These are phyloP conservation scores for Lissocephala sabroskyi DNA, from an alignment of 2,888 invertebrate species.

Conservation along the genomic window DNA sequence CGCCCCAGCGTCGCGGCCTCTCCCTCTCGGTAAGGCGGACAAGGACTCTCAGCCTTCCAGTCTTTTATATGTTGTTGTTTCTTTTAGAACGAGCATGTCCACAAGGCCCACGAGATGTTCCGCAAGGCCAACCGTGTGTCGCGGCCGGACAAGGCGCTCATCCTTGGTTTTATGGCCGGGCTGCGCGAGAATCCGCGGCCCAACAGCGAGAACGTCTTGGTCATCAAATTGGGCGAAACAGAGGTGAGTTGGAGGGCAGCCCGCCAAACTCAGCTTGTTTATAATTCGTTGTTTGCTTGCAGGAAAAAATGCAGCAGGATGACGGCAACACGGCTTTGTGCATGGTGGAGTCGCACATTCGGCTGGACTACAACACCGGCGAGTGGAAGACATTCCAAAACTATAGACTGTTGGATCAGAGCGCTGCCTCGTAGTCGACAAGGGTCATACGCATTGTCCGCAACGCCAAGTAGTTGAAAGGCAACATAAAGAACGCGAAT, in stretches of 20 bases:
- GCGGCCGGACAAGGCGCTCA: conserved; percentile 96
- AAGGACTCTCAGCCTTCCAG: not conserved
- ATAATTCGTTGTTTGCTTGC: conserved; percentile 3
- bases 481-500: too few species aligned
- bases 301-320: conserved; percentile 88
- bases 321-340: conserved; percentile 82
- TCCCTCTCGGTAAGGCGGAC: conserved; percentile 67
- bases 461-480: conserved; percentile 21
- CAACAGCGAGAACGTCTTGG: conserved; percentile 96
- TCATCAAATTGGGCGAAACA: conserved; percentile 94
- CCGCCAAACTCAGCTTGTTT: not conserved
- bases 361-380: conserved; percentile 98
- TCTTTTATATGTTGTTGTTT: not conserved
- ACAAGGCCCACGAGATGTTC: conserved; percentile 98
- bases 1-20: conserved; percentile 69
- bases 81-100: conserved; percentile 92
- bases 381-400: conserved; percentile 98
- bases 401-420: conserved; percentile 81
- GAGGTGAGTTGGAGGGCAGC: conserved; percentile 71
- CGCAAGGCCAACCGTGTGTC: conserved; percentile 96
- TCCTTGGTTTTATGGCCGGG: conserved; percentile 99
- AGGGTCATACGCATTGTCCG: conserved; percentile 57
- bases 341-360: conserved; percentile 90
- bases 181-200: conserved; percentile 97
- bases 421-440: conserved; percentile 54